phyloP scores from a whole-genome alignment of 1,140 invertebrate species.

The Drosophila carrolli region DNA sequence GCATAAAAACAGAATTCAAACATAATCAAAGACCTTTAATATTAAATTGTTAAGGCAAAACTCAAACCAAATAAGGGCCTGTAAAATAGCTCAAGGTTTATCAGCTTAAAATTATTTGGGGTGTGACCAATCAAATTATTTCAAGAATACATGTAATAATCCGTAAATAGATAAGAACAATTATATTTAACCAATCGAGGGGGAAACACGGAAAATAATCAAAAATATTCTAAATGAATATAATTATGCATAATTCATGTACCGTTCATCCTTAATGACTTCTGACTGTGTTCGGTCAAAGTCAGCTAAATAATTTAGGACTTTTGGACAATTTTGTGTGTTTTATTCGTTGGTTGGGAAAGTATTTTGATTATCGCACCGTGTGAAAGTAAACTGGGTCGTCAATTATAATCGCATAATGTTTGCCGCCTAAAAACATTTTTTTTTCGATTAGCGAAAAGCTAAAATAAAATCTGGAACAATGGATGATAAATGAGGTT shows the following conservation, averaged over 20 bases:
- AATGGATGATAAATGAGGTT: not conserved
- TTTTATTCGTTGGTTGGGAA: not conserved
- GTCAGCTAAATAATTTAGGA: conserved; percentile 8
- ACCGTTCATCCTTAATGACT: conserved; percentile 32
- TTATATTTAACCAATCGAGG: not conserved
- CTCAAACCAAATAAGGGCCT: not conserved
- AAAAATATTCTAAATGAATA: conserved; percentile 15
- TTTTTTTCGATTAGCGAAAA: conserved; percentile 16
- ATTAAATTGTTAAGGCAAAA: not conserved
- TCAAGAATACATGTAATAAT: conserved; percentile 11
- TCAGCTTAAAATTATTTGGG: conserved; percentile 1
- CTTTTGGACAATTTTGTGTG: conserved; percentile 4
- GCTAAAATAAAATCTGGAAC: conserved; percentile 10
- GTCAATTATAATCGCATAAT: conserved; percentile 38
- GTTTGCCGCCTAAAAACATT: conserved; percentile 1
- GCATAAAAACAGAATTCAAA: no score
- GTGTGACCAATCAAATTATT: conserved; percentile 10
- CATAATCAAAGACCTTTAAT: not conserved
- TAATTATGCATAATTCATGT: conserved; percentile 50
- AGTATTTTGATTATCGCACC: not conserved
- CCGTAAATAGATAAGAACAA: conserved; percentile 33
- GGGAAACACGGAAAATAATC: conserved; percentile 14
- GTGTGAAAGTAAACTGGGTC: not conserved
- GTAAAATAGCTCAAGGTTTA: conserved; percentile 31
- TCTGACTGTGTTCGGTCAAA: conserved; percentile 9